Evolutionary conservation across 2,888 invertebrate species (phyloP), one percentile per base, ranked within the genome.

Genomic region (Epirrita christyi): DNA sequence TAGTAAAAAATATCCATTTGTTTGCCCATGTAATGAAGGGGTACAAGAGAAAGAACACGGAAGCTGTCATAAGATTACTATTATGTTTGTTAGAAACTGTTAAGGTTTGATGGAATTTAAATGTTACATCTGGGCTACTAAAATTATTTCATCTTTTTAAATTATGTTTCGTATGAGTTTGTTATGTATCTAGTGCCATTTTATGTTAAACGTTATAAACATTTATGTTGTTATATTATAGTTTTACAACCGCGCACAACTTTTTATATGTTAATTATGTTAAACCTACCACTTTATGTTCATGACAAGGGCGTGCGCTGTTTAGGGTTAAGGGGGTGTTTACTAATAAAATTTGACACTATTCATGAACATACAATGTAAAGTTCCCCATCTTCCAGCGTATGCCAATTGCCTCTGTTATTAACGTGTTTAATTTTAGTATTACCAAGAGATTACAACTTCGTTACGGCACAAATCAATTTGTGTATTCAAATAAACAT

Each of bases 181-280:
- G 55, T 56, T 38, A 50, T 71, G 56, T 67, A 68, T 64, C 57
- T 70, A 67, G 72, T 50, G 42, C 48, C 48, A 55, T 50, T 45
- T 29, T 51, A 28, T 44, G 56, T 51, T 38, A n/a, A n/a, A 36
- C 13, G 38, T 14, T 14, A 38, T 14, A 37, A 11, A 43, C 36
- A 44, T 40, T 6, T 34, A 8, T 54, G 38, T 47, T 57, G 49
- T 54, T 56, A 53, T 56, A 44, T 50, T 68, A 59, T 57, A 63
- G 61, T 65, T 68, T 63, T 67, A 56, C 64, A 49, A 68, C 63
- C 62, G 67, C 75, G 75, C 75, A 76, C 75, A 76, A 74, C 68
- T 62, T 67, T 68, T 67, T 63, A 15, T 59, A 48, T 49, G 48
- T 53, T 54, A 43, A 53, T 40, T 53, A 48, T 27, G 40, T 46